Evolutionary conservation across 2,113 vertebrate species (phyloP).

Genomic region (Daboia siamensis): DNA sequence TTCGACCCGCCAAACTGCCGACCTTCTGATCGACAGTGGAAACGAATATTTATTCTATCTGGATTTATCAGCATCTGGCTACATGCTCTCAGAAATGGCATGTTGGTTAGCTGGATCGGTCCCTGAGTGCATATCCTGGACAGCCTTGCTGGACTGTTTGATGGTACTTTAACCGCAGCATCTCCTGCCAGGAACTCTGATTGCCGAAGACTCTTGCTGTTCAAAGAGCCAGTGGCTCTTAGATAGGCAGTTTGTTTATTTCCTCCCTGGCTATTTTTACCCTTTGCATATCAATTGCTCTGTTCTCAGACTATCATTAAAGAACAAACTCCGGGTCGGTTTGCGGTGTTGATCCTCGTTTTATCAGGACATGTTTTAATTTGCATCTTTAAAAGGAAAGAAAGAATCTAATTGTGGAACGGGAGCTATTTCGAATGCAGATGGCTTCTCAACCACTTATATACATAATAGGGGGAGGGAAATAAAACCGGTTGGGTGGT

Average conservation of each 20-base stretch:
- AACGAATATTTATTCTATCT: background rate
- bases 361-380: constrained; percentile 27
- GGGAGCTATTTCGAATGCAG: constrained; percentile 35
- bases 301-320: constrained; percentile 15
- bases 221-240: background rate
- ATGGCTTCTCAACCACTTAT: background rate
- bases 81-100: background rate
- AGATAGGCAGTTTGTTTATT: background rate
- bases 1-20: too few species aligned
- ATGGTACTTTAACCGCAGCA: background rate
- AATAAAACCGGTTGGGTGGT: background rate
- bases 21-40: too few species aligned
- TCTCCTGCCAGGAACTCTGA: background rate
- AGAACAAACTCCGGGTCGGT: constrained; percentile 5
- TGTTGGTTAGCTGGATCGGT: background rate
- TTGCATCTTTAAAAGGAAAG: constrained; percentile 30
- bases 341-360: constrained; percentile 41
- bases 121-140: background rate
- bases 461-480: background rate
- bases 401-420: constrained; percentile 10
- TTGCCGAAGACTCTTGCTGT: background rate
- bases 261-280: constrained; percentile 41
- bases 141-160: background rate
- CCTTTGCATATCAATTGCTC: constrained; percentile 8
- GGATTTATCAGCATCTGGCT: background rate